A percentile compares a stretch with the other conserved stretches of the same genome.
phyloP scores from a whole-genome alignment of 2,888 invertebrate genomes.

The Girardia tigrina region DNA sequence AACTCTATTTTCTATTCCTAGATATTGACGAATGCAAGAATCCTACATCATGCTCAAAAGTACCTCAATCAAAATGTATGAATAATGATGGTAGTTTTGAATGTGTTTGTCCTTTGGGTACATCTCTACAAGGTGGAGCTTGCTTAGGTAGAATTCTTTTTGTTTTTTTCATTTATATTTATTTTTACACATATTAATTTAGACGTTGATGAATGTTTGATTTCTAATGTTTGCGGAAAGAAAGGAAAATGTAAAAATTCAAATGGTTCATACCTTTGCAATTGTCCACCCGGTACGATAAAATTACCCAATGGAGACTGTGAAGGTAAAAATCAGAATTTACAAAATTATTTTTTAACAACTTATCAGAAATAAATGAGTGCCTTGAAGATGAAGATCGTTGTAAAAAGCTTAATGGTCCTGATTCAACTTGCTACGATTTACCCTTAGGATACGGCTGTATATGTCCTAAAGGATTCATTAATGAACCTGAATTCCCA shows the following conservation, averaged over 20 bases:
- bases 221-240: not conserved
- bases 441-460: slow-evolving; percentile 26
- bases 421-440: slow-evolving; percentile 16
- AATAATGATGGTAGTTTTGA: slow-evolving; percentile 23
- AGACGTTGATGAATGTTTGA: not conserved
- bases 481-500: not conserved
- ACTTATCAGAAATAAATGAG: slow-evolving; percentile 30
- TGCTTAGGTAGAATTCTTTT: not conserved
- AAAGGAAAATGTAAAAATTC: not conserved
- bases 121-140: not conserved
- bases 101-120: not conserved
- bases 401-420: slow-evolving; percentile 26
- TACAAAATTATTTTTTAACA: no score
- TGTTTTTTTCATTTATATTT: not conserved
- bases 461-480: slow-evolving; percentile 24
- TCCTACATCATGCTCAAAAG: not conserved
- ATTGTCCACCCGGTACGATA: not conserved
- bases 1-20: not conserved
- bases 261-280: not conserved
- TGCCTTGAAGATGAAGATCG: slow-evolving; percentile 27
- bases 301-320: not conserved
- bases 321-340: not conserved
- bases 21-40: slow-evolving; percentile 30
- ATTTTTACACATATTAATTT: not conserved
- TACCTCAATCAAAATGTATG: not conserved